phyloP scores from a whole-genome alignment of 1,140 invertebrate genomes.

The Plutomurus gul region DNA sequence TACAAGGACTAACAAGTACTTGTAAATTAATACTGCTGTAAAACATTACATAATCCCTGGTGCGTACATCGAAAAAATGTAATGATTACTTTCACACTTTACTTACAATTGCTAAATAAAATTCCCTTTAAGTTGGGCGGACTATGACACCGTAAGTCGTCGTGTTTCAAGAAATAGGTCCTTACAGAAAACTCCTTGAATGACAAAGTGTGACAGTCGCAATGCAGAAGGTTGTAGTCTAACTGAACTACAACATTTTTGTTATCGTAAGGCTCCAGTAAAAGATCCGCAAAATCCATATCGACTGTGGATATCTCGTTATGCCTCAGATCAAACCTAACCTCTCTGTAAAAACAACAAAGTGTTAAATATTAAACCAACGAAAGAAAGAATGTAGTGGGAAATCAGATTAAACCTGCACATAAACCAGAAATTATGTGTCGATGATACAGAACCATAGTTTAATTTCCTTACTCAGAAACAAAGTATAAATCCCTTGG shows the following conservation, averaged over 20 bases:
- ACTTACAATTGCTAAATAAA: constrained; percentile 31
- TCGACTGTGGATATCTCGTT: constrained; percentile 42
- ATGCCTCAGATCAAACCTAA: constrained; percentile 37
- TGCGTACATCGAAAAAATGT: background rate
- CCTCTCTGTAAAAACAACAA: background rate
- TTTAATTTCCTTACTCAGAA: constrained; percentile 44
- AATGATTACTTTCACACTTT: background rate
- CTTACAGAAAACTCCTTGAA: constrained; percentile 43
- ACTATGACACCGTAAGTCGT: constrained; percentile 37
- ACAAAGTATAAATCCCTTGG: constrained; percentile 40
- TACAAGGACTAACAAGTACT: too few relatives aligned
- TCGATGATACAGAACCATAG: too few relatives aligned
- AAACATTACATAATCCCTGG: too few relatives aligned
- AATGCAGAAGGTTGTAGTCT: constrained; percentile 48
- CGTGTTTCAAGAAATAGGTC: constrained; percentile 30
- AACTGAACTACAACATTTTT: constrained; percentile 34
- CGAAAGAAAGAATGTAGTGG: background rate
- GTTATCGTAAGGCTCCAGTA: constrained; percentile 38
- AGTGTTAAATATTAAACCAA: too few relatives aligned
- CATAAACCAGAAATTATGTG: background rate
- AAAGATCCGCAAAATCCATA: constrained; percentile 44
- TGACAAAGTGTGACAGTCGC: constrained; percentile 44
- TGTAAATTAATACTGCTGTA: too few relatives aligned
- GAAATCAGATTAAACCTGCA: background rate
- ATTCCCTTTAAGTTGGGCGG: constrained; percentile 35